Evolutionary conservation across 2,888 invertebrate species (phyloP), one percentile per base, ranked within the genome.

Genomic region (Andrena marginata): DNA sequence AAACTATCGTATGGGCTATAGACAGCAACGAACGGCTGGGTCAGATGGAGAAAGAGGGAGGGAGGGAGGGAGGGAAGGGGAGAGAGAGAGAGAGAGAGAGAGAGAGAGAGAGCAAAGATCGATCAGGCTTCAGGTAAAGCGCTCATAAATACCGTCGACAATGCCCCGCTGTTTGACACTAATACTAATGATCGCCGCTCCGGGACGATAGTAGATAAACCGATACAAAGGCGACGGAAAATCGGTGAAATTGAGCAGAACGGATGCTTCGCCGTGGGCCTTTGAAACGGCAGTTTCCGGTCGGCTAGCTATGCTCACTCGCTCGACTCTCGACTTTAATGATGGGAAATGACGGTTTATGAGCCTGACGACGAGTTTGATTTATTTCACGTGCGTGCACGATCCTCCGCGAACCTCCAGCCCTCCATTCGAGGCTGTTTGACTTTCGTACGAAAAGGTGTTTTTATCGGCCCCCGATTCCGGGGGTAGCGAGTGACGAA

Each of bases 211-310:
- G 89, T 90, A 80, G 92, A 92, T 92, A 90, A 90, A 89, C 89
- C 89, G 90, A 89, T 88, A 92, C 91, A 93, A 92, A 91, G 89
- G 89, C 88, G 85, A 88, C 78, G 87, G 90, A 89, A 92, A 92
- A 93, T 92, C 92, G 92, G 93, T 92, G 92, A 93, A 94, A 94
- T 94, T 93, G 93, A 93, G 93, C 92, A 91, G 92, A 92, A 92
- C 90, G 89, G 87, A 89, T 84, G 80, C 80, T 81, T 72, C 89
- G 79, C 78, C 85, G 85, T 88, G 80, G 82, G 85, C 84, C 89
- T 91, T 92, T 91, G 89, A 90, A 91, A 88, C 81, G 89, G 67
- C 78, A 90, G 87, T 92, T 92, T 91, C 89, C 91, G 92, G 82
- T 89, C 86, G 91, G 90, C 87, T 93, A 82, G 86, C 85, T 56